Evolutionary conservation across 92 coral and sea anemone species (phyloP).

Genomic region (Palythoa caribaeorum): DNA sequence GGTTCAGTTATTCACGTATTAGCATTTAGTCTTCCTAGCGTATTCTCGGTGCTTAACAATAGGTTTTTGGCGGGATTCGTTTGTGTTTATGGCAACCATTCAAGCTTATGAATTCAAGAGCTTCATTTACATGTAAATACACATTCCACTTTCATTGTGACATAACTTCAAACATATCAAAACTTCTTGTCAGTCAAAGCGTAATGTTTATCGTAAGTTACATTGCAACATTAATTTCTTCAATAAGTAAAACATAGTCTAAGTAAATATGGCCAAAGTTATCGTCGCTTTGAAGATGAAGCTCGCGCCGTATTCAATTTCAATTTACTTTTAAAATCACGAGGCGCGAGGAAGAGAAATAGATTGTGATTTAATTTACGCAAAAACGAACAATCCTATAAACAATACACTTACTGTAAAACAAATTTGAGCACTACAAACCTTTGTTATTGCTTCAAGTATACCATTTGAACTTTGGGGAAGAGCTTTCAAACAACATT

Average conservation of each 20-base stretch:
- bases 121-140: conserved; percentile 13
- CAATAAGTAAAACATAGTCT: neutral
- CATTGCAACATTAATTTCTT: neutral
- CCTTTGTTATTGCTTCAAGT: conserved; percentile 15
- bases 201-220: neutral
- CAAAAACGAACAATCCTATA: neutral
- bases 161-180: neutral
- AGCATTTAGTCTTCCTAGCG: neutral
- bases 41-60: conserved; percentile 15
- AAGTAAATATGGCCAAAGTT: neutral
- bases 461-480: conserved; percentile 13
- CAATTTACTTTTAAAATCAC: neutral
- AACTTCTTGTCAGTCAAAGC: conserved; percentile 22
- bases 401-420: neutral
- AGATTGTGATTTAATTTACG: neutral
- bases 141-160: neutral
- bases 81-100: conserved; percentile 2
- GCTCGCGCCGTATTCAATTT: neutral
- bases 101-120: neutral
- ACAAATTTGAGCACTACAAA: conserved; percentile 12
- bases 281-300: neutral
- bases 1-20: neutral
- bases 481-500: neutral
- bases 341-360: too few relatives aligned
- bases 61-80: neutral